Evolutionary conservation across 2,888 invertebrate genomes (phyloP).

Genomic region (Dicycla oo): DNA sequence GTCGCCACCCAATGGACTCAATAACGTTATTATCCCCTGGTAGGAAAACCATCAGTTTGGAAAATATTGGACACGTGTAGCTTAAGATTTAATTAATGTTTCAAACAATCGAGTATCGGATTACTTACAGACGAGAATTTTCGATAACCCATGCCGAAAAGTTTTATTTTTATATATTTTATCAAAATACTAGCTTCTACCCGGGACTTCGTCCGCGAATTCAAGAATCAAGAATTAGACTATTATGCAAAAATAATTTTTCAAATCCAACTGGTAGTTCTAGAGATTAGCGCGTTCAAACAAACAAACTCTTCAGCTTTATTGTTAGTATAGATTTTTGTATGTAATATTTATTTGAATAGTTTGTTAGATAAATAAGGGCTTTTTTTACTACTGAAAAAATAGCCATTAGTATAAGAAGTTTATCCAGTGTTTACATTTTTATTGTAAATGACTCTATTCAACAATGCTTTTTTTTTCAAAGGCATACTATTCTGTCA

Average conservation of each 20-base stretch:
- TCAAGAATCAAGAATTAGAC: too few species aligned
- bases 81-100: neutral
- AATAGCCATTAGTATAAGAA: too few species aligned
- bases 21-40: constrained; percentile 59
- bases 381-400: too few species aligned
- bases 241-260: too few species aligned
- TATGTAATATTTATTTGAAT: neutral
- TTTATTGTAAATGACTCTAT: neutral
- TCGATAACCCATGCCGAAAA: neutral
- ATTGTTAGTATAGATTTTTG: too few species aligned
- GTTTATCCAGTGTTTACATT: neutral
- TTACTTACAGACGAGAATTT: neutral
- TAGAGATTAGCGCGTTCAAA: too few species aligned
- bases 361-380: neutral
- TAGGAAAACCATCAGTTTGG: constrained; percentile 36
- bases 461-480: too few species aligned
- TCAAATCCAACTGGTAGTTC: too few species aligned
- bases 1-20: constrained; percentile 48
- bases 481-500: too few species aligned
- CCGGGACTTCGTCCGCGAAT: too few species aligned
- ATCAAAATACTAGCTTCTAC: too few species aligned
- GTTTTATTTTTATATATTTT: neutral
- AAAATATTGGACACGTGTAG: constrained; percentile 10
- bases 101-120: neutral
- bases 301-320: too few species aligned